Evolutionary conservation across 2,888 invertebrate genomes (phyloP).

Genomic region (Bedellia somnulentella): DNA sequence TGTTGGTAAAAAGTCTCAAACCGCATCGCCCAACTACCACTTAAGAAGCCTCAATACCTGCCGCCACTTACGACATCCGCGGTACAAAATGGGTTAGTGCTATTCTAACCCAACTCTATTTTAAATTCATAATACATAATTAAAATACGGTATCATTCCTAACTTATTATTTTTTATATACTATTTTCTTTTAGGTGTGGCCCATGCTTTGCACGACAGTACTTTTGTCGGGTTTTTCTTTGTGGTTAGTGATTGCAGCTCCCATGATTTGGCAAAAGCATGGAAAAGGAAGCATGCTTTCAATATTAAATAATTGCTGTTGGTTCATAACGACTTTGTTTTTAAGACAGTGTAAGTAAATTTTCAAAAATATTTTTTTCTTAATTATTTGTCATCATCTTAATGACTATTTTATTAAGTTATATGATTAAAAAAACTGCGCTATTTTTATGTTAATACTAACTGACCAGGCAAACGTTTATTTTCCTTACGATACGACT

Average conservation of each 20-base stretch:
- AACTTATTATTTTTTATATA: no score
- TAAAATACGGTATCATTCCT: no score
- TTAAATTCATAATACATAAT: no score
- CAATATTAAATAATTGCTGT: constrained; percentile 60
- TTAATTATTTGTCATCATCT: no score
- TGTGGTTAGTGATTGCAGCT: constrained; percentile 68
- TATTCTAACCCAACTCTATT: no score
- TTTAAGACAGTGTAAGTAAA: constrained; percentile 67
- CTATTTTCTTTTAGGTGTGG: constrained; percentile 68
- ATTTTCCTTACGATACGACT: no score
- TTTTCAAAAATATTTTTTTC: neutral
- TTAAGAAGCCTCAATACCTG: no score
- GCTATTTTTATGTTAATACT: neutral
- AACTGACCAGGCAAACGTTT: no score
- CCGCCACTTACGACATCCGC: no score
- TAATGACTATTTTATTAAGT: neutral
- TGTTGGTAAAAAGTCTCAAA: no score
- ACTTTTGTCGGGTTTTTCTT: constrained; percentile 67
- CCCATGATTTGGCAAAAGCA: constrained; percentile 61
- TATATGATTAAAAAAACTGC: neutral
- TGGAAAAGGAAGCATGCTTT: constrained; percentile 25
- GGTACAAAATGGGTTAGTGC: no score
- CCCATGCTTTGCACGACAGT: constrained; percentile 68
- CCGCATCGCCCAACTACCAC: no score
- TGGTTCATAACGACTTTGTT: constrained; percentile 75